Percentiles rank a stretch among this genome's conserved stretches.
phyloP scores from a whole-genome alignment of 2,888 invertebrate genomes.

The Drosophila phalerata region DNA sequence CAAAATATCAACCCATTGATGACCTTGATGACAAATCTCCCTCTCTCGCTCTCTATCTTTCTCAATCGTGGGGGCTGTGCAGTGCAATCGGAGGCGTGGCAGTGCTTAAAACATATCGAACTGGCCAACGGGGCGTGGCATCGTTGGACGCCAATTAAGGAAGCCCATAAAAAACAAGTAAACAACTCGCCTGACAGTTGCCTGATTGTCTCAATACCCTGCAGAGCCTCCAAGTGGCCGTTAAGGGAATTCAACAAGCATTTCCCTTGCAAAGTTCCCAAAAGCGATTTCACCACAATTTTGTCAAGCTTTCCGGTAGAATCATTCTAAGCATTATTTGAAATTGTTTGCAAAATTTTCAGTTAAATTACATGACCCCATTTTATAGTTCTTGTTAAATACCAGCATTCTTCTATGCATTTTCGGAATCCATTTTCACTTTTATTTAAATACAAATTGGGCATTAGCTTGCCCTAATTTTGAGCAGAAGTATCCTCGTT shows the following conservation, averaged over 20 bases:
- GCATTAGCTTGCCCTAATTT: too few species aligned
- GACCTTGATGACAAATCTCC: conserved; percentile 67
- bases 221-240: conserved; percentile 47
- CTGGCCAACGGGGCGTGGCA: conserved; percentile 53
- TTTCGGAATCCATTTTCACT: too few species aligned
- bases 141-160: conserved; percentile 75
- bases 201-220: conserved; percentile 58
- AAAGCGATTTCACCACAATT: background rate
- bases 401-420: too few species aligned
- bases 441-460: too few species aligned
- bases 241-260: conserved; percentile 47
- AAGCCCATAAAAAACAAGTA: conserved; percentile 67
- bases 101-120: conserved; percentile 58
- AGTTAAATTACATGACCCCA: too few species aligned
- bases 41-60: conserved; percentile 29
- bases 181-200: conserved; percentile 27
- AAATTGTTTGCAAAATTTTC: too few species aligned
- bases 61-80: conserved; percentile 57
- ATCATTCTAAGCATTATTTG: too few species aligned
- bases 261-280: conserved; percentile 4
- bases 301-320: too few species aligned
- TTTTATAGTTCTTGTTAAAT: too few species aligned
- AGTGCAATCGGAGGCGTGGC: conserved; percentile 44
- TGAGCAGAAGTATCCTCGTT: background rate
- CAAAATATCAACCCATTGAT: conserved; percentile 20